A percentile compares a stretch with the other conserved stretches of the same genome.
phyloP scores from a whole-genome alignment of 2,797 vertebrate genomes.

The Vultur gryphus region DNA sequence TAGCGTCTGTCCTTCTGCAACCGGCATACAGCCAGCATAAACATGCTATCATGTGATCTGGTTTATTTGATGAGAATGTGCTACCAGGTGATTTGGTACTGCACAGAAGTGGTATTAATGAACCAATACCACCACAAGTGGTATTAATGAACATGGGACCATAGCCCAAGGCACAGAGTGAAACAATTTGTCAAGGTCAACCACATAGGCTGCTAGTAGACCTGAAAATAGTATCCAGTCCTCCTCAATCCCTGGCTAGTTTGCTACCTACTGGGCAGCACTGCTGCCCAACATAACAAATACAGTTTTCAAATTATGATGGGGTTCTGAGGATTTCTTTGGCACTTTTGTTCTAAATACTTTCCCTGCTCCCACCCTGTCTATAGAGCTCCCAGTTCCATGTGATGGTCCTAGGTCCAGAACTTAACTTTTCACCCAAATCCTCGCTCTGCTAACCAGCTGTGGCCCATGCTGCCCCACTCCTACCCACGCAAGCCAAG shows the following conservation, averaged over 20 bases:
- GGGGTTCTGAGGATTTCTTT: neutral
- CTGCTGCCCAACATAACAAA: neutral
- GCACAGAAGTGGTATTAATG: neutral
- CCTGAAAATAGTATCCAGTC: neutral
- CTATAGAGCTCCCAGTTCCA: neutral
- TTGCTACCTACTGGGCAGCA: neutral
- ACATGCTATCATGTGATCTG: neutral
- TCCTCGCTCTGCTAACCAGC: neutral
- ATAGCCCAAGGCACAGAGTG: neutral
- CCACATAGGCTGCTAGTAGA: neutral
- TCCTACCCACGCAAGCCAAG: neutral
- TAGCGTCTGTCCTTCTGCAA: neutral
- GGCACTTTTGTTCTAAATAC: neutral
- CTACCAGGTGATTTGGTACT: neutral
- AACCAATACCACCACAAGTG: neutral
- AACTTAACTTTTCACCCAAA: neutral
- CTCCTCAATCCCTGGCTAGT: neutral
- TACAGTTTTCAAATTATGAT: neutral
- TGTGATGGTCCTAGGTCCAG: neutral
- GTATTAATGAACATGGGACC: neutral
- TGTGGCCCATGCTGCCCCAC: neutral
- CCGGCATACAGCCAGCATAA: neutral
- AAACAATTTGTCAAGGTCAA: slow-evolving; percentile 43
- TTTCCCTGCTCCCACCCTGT: neutral
- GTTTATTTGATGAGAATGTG: neutral